These are phyloP conservation scores for Harpalus rubripes DNA, from an alignment of 2,888 invertebrate species.

Conservation along the genomic window DNA sequence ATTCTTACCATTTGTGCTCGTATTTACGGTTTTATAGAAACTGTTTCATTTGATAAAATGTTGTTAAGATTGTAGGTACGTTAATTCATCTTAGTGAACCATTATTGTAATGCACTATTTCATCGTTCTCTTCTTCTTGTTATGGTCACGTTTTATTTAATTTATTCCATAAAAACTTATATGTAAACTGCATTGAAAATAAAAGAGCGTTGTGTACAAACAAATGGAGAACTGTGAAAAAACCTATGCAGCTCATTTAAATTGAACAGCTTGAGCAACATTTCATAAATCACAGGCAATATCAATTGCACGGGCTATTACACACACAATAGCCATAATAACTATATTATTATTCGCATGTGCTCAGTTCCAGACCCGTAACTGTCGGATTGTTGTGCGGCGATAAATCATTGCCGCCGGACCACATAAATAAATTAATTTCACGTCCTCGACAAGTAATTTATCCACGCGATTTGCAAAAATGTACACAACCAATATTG, in stretches of 20 bases:
- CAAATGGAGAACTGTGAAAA: conserved; percentile 50
- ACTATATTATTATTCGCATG: conserved; percentile 65
- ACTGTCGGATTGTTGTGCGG: conserved; percentile 54
- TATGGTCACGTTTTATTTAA: conserved; percentile 29
- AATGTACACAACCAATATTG: conserved; percentile 1
- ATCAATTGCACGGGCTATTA: conserved; percentile 60
- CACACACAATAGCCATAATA: conserved; percentile 64
- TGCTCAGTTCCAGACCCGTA: conserved; percentile 57
- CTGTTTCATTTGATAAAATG: too few relatives aligned
- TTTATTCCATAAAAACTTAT: conserved; percentile 29
- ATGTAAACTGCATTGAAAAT: conserved; percentile 19
- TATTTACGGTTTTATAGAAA: too few relatives aligned
- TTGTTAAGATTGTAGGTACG: too few relatives aligned
- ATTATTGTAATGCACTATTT: too few relatives aligned
- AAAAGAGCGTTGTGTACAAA: conserved; percentile 27
- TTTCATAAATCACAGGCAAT: conserved; percentile 63
- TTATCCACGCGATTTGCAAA: conserved; percentile 41
- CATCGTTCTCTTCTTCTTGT: neutral
- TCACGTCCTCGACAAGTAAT: conserved; percentile 50
- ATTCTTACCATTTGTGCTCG: too few relatives aligned
- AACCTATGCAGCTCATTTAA: conserved; percentile 50
- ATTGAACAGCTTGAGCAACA: conserved; percentile 49
- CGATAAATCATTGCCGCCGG: conserved; percentile 45
- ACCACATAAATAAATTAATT: conserved; percentile 65
- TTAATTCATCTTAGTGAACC: too few relatives aligned